Percentiles rank a stretch among this genome's conserved stretches.
Conservation (phyloP, 2,888 invertebrate species). For the Ichneumoninae sp. region DNA sequence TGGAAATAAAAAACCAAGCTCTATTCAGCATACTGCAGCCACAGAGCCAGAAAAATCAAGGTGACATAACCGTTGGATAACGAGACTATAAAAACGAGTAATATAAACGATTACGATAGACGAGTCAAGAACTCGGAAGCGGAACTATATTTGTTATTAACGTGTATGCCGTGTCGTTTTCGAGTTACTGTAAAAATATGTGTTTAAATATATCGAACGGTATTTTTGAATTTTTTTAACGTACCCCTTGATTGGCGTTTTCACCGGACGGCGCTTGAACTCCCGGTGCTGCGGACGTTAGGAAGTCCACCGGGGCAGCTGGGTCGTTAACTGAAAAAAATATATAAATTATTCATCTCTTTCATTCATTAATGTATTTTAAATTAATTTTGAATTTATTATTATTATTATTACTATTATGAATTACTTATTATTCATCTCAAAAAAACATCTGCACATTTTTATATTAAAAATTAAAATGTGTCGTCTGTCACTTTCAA, state of each 20-base stretch:
- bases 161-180: constrained; percentile 62
- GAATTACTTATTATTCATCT: neutral
- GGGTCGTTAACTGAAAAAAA: constrained; percentile 84
- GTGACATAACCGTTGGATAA: constrained; percentile 50
- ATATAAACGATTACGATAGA: constrained; percentile 52
- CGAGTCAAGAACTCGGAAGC: constrained; percentile 56
- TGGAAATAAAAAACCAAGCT: constrained; percentile 69
- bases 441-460: neutral
- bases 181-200: constrained; percentile 45
- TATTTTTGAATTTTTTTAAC: constrained; percentile 64
- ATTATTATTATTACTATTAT: constrained; percentile 9
- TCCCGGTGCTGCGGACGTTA: constrained; percentile 83
- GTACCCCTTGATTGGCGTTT: constrained; percentile 79
- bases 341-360: neutral
- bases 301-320: constrained; percentile 86
- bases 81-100: constrained; percentile 38
- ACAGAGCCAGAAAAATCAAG: constrained; percentile 67
- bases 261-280: constrained; percentile 75
- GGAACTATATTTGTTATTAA: constrained; percentile 73
- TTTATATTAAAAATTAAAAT: neutral
- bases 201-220: constrained; percentile 46
- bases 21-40: constrained; percentile 76
- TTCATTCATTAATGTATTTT: no score
- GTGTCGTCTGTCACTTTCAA: no score
- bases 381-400: no score